phyloP scores from a whole-genome alignment of 2,797 vertebrate species.

The Sciaenops ocellatus region DNA sequence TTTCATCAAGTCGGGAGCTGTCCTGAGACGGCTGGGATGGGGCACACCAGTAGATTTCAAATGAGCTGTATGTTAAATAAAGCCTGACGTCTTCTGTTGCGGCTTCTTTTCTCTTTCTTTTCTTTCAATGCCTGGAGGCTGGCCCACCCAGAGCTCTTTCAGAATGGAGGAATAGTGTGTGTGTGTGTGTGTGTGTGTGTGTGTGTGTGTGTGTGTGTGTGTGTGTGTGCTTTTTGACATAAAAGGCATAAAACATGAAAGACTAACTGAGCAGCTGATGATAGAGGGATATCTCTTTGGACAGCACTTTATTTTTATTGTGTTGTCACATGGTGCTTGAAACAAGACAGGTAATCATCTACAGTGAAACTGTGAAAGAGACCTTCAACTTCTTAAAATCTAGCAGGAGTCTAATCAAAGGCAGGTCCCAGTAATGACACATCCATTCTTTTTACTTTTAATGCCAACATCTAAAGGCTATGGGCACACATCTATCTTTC shows the following conservation, averaged over 20 bases:
- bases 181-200: conserved; percentile 21
- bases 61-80: conserved; percentile 84
- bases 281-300: conserved; percentile 41
- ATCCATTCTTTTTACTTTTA: conserved; percentile 37
- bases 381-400: conserved; percentile 41
- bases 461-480: conserved; percentile 44
- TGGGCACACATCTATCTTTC: conserved; percentile 33
- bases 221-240: conserved; percentile 13
- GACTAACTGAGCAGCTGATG: conserved; percentile 52
- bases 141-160: conserved; percentile 70
- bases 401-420: conserved; percentile 42
- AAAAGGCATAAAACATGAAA: conserved; percentile 46
- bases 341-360: conserved; percentile 49
- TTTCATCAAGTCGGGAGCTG: conserved; percentile 82
- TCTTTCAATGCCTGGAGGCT: conserved; percentile 54
- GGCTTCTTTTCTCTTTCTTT: conserved; percentile 65
- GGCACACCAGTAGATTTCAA: conserved; percentile 83
- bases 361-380: conserved; percentile 37
- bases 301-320: conserved; percentile 55
- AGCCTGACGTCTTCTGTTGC: conserved; percentile 74
- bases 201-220: conserved; percentile 19
- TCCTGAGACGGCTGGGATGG: conserved; percentile 77
- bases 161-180: conserved; percentile 35
- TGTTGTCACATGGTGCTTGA: conserved; percentile 24
- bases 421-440: conserved; percentile 11